Conservation (phyloP, 2,888 invertebrate species). For the Eupelmus urozonus region DNA sequence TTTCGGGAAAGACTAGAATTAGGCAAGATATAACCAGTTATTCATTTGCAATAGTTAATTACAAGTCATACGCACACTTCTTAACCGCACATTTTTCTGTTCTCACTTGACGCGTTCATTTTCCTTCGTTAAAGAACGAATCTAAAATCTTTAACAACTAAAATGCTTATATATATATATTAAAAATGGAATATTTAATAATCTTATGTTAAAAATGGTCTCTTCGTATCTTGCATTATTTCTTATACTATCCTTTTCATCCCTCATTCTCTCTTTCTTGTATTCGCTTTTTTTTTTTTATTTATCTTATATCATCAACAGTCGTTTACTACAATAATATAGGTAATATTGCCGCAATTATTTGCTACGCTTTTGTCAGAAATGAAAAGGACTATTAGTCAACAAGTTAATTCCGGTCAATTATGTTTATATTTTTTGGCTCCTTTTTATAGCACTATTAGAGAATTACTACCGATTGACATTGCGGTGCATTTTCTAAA, state of each 20-base stretch:
- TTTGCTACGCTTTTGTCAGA: slow-evolving; percentile 65
- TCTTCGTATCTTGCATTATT: slow-evolving; percentile 55
- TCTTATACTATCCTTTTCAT: slow-evolving; percentile 34
- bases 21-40: slow-evolving; percentile 67
- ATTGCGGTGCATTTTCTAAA: too few species aligned
- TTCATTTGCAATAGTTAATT: slow-evolving; percentile 19
- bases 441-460: not conserved
- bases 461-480: not conserved
- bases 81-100: slow-evolving; percentile 15
- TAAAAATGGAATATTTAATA: slow-evolving; percentile 67
- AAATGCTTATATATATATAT: slow-evolving; percentile 62
- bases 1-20: slow-evolving; percentile 72
- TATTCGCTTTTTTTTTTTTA: slow-evolving; percentile 40
- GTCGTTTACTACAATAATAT: slow-evolving; percentile 72
- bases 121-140: slow-evolving; percentile 52
- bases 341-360: slow-evolving; percentile 71
- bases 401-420: slow-evolving; percentile 63
- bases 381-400: slow-evolving; percentile 64
- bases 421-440: slow-evolving; percentile 46
- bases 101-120: slow-evolving; percentile 51
- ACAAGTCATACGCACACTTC: slow-evolving; percentile 43
- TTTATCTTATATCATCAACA: slow-evolving; percentile 61
- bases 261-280: slow-evolving; percentile 21
- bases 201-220: slow-evolving; percentile 67
- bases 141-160: slow-evolving; percentile 46